Base-by-base conservation (phyloP, 2,113 vertebrate genomes). In the Sardina pilchardus region DNA sequence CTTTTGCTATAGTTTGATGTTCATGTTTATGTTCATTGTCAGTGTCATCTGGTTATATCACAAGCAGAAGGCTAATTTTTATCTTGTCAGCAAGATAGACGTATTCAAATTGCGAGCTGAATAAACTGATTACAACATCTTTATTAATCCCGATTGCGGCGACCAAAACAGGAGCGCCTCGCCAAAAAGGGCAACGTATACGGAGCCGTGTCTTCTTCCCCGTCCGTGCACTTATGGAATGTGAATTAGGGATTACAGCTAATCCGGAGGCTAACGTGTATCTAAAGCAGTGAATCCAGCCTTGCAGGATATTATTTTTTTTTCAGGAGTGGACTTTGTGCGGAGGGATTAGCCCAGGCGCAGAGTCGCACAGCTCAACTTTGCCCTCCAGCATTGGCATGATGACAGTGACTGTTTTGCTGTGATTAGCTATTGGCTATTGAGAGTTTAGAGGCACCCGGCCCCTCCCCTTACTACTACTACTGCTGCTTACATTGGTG, bases 201-300 rank as follows among this genome's bases (percentile, higher is more conserved):
- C 36, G 30, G 50, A 36, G 71, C 56, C 24, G 90, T 85, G 89
- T 88, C 84, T 81, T 85, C 81, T 78, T 89, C 75, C 88, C 92
- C 88, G 59, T 59, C 80, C 75, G 85, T 95, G 94, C 93, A 94
- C 93, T 94, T 87, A 95, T 95, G 94, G 95, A 95, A 95, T 96
- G 95, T 94, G 95, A 95, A 91, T 88, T 88, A 91, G 91, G 92
- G 93, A 92, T 95, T 92, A 93, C 86, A 82, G 71, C 34, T 95
- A 94, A 95, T 94, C 94, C 94, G 53, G 86, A 91, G 88, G 86
- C 84, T 89, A 92, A 90, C 90, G 88, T 88, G 87, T 83, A 82
- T 84, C 86, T 89, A 89, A 91, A 89, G 91, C 87, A 83, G 91
- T 91, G 92, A 93, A 94, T 90, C 91, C 93, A 91, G 88, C 91